Evolutionary conservation across 2,888 invertebrate species (phyloP), one percentile per base, ranked within the genome.

Genomic region (Perithous albicinctus): DNA sequence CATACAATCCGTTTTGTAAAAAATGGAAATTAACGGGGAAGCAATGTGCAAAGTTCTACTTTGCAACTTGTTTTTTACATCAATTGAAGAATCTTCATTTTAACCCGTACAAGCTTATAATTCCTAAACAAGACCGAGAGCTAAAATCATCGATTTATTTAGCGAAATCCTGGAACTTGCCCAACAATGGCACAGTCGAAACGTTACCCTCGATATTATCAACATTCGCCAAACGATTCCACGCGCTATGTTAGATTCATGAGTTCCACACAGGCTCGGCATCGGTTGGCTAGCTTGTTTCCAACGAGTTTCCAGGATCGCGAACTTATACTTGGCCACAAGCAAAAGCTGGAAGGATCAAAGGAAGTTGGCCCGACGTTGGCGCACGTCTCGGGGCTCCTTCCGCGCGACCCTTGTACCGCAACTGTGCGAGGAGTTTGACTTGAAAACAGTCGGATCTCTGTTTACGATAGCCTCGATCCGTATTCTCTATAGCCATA

Each of bases 291-390:
- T 35, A 41, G 51, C 23, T 59, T 59, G 29, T 66, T 48, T 63
- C 51, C 69, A 38, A 38, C 67, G 64, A 35, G 41, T 63, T 63
- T 41, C 63, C 23, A 63, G 38, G 41, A 63, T 63, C 20, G n/a
- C n/a, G 23, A 63, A n/a, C 20, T 12, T n/a, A 10, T 32, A n/a
- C n/a, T n/a, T n/a, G 6, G 32, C 20, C 18, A 54, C 54, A 51
- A 75, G 79, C 51, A 69, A 69, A n/a, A n/a, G n/a, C 69, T 67
- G 63, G 61, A 74, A 54, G 80, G 80, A 80, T 80, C 80, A 80
- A 80, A 80, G 75, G 75, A 70, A 72, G 70, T 59, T 70, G 10
- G 70, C 8, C 80, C 80, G 80, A 75, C 80, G 56, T 29, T n/a
- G 23, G 20, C n/a, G 20, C 26, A 32, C 32, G 56, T 56, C 15